phyloP scores from a whole-genome alignment of 2,888 invertebrate genomes.

The Agrypnus murinus region DNA sequence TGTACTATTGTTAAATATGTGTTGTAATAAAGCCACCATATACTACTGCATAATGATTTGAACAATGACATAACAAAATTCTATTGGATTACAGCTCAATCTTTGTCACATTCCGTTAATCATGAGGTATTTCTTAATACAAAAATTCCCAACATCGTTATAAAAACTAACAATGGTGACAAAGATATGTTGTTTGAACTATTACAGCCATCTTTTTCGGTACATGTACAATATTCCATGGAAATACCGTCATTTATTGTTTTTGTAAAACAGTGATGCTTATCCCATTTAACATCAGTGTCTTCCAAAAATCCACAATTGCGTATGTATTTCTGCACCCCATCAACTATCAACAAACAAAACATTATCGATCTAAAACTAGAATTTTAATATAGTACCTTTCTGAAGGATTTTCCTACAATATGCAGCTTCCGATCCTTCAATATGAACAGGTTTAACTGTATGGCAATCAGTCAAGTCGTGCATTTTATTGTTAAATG shows the following conservation, averaged over 20 bases:
- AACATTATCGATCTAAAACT: not conserved
- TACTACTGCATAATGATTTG: too few relatives aligned
- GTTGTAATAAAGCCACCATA: too few relatives aligned
- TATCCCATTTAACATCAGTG: constrained; percentile 91
- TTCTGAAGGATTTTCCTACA: constrained; percentile 94
- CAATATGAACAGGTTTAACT: constrained; percentile 34
- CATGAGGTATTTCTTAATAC: constrained; percentile 16
- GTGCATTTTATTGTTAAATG: constrained; percentile 91
- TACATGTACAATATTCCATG: constrained; percentile 94
- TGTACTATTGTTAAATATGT: too few relatives aligned
- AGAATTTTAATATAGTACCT: too few relatives aligned
- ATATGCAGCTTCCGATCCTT: constrained; percentile 80
- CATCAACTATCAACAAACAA: constrained; percentile 78
- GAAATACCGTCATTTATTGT: constrained; percentile 95
- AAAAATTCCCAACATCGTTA: constrained; percentile 1
- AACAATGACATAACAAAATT: too few relatives aligned
- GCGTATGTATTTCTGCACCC: constrained; percentile 91
- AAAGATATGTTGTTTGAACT: constrained; percentile 69
- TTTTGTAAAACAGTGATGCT: constrained; percentile 91
- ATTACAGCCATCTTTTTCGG: constrained; percentile 94
- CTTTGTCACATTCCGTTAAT: too few relatives aligned
- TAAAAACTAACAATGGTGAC: constrained; percentile 48
- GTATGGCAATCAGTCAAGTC: constrained; percentile 81
- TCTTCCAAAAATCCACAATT: constrained; percentile 94
- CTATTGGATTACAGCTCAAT: too few relatives aligned